Conservation (phyloP, 2,797 vertebrate species). For the Thalassophryne amazonica region DNA sequence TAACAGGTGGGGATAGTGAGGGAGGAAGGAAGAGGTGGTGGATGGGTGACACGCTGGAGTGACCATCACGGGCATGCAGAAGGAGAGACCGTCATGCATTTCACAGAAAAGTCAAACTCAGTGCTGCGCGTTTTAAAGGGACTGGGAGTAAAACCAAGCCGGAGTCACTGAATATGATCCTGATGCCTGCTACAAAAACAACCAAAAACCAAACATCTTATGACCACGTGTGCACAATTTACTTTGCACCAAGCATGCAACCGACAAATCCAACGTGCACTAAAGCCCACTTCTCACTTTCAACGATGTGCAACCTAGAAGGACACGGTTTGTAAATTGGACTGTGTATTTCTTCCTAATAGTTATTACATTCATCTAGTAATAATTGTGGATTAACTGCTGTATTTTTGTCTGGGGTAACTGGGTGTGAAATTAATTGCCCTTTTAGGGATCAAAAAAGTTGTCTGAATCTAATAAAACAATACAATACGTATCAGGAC, state of each 20-base stretch:
- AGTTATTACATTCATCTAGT: too few species aligned
- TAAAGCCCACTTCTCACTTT: too few species aligned
- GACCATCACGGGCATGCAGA: slow-evolving; percentile 54
- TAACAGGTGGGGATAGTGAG: slow-evolving; percentile 28
- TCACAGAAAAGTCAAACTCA: neutral
- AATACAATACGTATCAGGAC: too few species aligned
- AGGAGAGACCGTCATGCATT: slow-evolving; percentile 7
- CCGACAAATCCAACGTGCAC: slow-evolving; percentile 33
- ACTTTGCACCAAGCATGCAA: slow-evolving; percentile 8
- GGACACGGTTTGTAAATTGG: too few species aligned
- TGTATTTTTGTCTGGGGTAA: too few species aligned
- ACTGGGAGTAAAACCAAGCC: neutral
- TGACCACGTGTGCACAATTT: neutral
- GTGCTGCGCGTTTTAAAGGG: neutral
- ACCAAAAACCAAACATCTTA: neutral
- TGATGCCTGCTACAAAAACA: slow-evolving; percentile 11
- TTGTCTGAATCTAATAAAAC: too few species aligned
- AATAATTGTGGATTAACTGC: too few species aligned
- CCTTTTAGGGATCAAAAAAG: too few species aligned
- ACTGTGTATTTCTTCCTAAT: too few species aligned
- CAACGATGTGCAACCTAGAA: too few species aligned
- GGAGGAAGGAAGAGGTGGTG: slow-evolving; percentile 4
- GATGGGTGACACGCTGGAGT: slow-evolving; percentile 1
- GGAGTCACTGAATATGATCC: neutral
- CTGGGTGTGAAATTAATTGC: too few species aligned